These are phyloP conservation scores for Prenolepis imparis DNA, from an alignment of 2,888 invertebrate genomes.

Conservation along the genomic window DNA sequence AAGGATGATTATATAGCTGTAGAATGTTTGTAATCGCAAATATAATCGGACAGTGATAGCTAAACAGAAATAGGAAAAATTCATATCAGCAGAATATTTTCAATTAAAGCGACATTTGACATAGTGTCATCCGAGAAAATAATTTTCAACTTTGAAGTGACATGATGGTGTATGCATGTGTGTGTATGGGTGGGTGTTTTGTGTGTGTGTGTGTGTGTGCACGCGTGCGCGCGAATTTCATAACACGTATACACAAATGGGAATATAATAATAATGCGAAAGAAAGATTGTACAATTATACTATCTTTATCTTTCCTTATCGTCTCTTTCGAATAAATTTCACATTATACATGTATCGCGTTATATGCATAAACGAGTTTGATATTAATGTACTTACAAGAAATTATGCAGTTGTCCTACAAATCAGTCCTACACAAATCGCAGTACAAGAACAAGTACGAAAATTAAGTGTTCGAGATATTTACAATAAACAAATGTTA, in stretches of 20 bases:
- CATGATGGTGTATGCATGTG: background rate
- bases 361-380: conserved; percentile 48
- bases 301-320: conserved; percentile 26
- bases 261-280: conserved; percentile 33
- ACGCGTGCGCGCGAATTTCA: background rate
- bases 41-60: conserved; percentile 54
- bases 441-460: conserved; percentile 46
- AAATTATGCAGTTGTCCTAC: conserved; percentile 50
- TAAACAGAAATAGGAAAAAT: conserved; percentile 52
- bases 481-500: conserved; percentile 42
- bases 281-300: conserved; percentile 18
- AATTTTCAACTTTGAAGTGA: conserved; percentile 16
- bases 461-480: conserved; percentile 42
- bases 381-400: conserved; percentile 53
- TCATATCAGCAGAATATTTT: conserved; percentile 68
- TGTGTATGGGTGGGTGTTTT: too few relatives aligned
- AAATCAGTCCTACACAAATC: conserved; percentile 47
- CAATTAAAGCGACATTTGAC: conserved; percentile 53
- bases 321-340: conserved; percentile 31
- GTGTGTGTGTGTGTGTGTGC: background rate
- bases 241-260: conserved; percentile 35
- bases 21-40: conserved; percentile 63
- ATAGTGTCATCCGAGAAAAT: conserved; percentile 6
- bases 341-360: conserved; percentile 24
- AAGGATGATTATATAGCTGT: conserved; percentile 58